phyloP scores from a whole-genome alignment of 2,888 invertebrate species.

The Micropterix aruncella region DNA sequence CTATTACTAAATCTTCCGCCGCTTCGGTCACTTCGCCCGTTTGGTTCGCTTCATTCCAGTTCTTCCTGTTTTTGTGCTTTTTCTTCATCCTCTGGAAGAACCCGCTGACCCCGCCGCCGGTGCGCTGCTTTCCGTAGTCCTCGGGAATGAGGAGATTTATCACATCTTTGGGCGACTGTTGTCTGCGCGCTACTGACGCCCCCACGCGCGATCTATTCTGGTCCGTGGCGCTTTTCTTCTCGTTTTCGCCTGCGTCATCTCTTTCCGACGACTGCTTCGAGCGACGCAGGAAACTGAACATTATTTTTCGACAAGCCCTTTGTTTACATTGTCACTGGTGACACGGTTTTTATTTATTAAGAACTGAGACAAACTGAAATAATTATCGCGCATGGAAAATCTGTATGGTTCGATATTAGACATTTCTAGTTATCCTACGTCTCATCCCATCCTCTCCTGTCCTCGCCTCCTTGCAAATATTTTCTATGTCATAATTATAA shows the following conservation, averaged over 20 bases:
- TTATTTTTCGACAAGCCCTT: too few species aligned
- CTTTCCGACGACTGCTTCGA: slow-evolving; percentile 14
- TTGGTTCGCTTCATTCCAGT: slow-evolving; percentile 18
- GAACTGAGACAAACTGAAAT: too few species aligned
- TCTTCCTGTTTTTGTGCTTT: slow-evolving; percentile 19
- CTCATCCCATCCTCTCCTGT: too few species aligned
- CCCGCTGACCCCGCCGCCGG: slow-evolving; percentile 24
- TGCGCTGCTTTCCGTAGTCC: slow-evolving; percentile 22
- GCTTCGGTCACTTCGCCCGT: slow-evolving; percentile 21
- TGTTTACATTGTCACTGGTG: not conserved
- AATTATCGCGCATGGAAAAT: too few species aligned
- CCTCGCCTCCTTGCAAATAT: too few species aligned
- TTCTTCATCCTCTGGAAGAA: slow-evolving; percentile 30
- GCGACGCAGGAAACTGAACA: not conserved
- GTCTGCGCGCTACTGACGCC: slow-evolving; percentile 13
- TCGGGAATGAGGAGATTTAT: slow-evolving; percentile 30
- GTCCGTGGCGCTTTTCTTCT: slow-evolving; percentile 22
- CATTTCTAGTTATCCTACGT: too few species aligned
- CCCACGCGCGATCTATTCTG: too few species aligned
- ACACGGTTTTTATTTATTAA: too few species aligned
- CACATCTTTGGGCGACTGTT: slow-evolving; percentile 26
- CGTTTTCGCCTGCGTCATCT: slow-evolving; percentile 19
- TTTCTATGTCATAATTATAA: too few species aligned
- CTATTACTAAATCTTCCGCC: slow-evolving; percentile 21
- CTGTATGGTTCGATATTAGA: too few species aligned